These are phyloP conservation scores for Phrynocephalus versicolor DNA, from an alignment of 2,113 vertebrate species.

Conservation along the genomic window DNA sequence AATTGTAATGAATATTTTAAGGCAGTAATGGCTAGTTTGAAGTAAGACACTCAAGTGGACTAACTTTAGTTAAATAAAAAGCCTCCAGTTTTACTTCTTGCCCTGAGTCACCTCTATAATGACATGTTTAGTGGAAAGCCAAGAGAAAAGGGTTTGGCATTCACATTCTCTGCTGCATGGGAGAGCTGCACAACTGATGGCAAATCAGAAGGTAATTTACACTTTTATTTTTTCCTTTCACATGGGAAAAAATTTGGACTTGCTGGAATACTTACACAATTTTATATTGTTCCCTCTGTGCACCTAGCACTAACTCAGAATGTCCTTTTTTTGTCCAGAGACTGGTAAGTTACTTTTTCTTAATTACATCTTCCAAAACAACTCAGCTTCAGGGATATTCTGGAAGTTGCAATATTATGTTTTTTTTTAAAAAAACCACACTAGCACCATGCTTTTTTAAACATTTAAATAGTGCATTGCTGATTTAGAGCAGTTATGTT, in stretches of 20 bases:
- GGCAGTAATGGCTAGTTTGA: conserved; percentile 47
- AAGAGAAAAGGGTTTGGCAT: conserved; percentile 31
- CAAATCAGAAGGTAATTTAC: conserved; percentile 60
- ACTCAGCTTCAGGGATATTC: no score
- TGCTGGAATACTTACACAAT: background rate
- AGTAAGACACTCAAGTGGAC: conserved; percentile 35
- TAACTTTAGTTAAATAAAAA: conserved; percentile 49
- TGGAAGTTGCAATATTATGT: no score
- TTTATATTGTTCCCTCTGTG: background rate
- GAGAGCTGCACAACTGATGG: conserved; percentile 49
- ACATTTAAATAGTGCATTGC: background rate
- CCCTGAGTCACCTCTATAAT: conserved; percentile 66
- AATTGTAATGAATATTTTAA: conserved; percentile 47
- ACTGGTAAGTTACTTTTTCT: no score
- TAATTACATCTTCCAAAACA: no score
- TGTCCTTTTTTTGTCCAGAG: no score
- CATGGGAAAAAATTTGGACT: conserved; percentile 1
- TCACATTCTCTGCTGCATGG: conserved; percentile 51
- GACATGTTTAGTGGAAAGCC: conserved; percentile 53
- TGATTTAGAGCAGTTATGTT: background rate
- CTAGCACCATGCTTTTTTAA: no score
- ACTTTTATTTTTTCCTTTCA: conserved; percentile 29
- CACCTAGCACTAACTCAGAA: background rate
- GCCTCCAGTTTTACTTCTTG: conserved; percentile 56
- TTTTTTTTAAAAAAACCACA: background rate